Conservation (phyloP, 1,140 invertebrate species). For the Lasioglossum baleicum region DNA sequence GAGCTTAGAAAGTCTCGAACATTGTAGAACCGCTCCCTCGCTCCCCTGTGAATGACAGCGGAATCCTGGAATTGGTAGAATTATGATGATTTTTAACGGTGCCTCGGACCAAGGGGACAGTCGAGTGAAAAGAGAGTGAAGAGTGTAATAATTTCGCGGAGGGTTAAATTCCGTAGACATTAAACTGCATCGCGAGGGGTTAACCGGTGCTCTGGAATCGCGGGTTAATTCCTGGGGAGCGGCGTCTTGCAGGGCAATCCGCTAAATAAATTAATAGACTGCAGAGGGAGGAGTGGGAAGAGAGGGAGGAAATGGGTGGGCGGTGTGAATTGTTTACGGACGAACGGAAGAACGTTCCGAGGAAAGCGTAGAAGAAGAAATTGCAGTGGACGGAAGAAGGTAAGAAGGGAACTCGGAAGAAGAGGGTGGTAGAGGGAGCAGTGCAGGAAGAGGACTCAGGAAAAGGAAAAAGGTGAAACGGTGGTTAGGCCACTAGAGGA, state of each 20-base stretch:
- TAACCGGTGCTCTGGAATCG: neutral
- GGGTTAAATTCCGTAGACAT: too few relatives aligned
- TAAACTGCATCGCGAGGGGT: too few relatives aligned
- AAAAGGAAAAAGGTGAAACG: constrained; percentile 11
- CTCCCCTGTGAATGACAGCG: too few relatives aligned
- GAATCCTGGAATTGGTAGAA: too few relatives aligned
- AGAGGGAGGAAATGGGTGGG: neutral
- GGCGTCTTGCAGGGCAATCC: neutral
- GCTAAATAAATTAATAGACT: neutral
- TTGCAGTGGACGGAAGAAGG: neutral
- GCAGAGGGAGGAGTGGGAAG: neutral
- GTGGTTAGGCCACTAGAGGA: neutral
- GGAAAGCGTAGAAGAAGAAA: neutral
- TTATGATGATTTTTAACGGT: too few relatives aligned
- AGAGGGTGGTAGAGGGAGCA: neutral
- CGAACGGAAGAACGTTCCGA: neutral
- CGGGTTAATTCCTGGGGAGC: neutral
- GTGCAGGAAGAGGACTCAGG: constrained; percentile 1
- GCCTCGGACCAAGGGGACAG: too few relatives aligned
- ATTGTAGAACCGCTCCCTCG: too few relatives aligned
- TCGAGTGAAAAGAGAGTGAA: too few relatives aligned
- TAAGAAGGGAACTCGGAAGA: neutral
- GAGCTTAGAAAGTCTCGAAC: neutral
- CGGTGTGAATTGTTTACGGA: neutral
- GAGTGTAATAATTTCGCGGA: too few relatives aligned